These are phyloP conservation scores for Aradus depressus DNA, from an alignment of 2,888 invertebrate species.

Conservation along the genomic window DNA sequence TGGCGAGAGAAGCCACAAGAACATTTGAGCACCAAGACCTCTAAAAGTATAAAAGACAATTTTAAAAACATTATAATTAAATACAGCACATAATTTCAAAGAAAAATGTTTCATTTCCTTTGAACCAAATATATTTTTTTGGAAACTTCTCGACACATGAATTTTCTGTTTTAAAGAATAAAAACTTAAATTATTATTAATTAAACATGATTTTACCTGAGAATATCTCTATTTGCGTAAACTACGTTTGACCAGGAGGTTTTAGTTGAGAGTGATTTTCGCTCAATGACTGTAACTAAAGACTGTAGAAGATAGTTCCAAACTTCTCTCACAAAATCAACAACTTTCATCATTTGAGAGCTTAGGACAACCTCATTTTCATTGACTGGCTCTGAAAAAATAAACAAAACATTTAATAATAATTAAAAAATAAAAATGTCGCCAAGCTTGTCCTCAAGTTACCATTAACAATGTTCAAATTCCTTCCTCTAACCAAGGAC, in stretches of 20 bases:
- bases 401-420: conserved; percentile 31
- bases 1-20: conserved; percentile 41
- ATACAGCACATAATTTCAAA: not conserved
- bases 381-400: conserved; percentile 19
- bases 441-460: no score
- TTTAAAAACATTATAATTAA: conserved; percentile 6
- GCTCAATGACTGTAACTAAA: conserved; percentile 23
- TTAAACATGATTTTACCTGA: no score
- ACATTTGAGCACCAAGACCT: conserved; percentile 39
- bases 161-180: not conserved
- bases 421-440: not conserved
- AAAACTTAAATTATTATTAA: no score
- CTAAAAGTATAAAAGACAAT: conserved; percentile 27
- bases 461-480: no score
- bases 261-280: conserved; percentile 25
- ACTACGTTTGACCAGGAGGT: conserved; percentile 32
- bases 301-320: conserved; percentile 22
- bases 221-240: conserved; percentile 31
- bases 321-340: conserved; percentile 23
- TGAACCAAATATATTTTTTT: not conserved
- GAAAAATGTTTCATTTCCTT: not conserved
- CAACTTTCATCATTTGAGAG: conserved; percentile 19
- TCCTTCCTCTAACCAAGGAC: no score
- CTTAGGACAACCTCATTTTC: conserved; percentile 11
- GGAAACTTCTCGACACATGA: not conserved